Base-by-base conservation (phyloP, 2,113 vertebrate species). In the Daubentonia madagascariensis region DNA sequence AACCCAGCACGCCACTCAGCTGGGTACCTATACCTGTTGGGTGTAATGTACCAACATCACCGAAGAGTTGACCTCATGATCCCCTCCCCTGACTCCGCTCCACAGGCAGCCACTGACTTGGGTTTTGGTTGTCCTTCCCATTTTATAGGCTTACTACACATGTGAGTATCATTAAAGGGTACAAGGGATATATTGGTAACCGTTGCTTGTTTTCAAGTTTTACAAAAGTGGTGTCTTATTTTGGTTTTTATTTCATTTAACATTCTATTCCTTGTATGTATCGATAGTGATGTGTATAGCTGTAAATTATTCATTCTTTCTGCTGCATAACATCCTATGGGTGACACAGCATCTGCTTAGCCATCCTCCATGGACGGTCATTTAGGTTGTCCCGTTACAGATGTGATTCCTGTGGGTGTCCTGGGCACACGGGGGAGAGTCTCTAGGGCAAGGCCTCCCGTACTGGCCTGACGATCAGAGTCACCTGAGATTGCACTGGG, bases 201-300 rank as follows among this genome's bases (percentile, higher is more conserved):
- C 37, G 50, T 35, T 48, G 17, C 40, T 86, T 54, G 11, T 32
- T 84, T 86, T 83, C 16, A 20, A 10, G 43, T 68, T 89, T 92
- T 80, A 59, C 14, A 28, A 59, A 43, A 89, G 43, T 25, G 7
- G 2, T 12, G 6, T 75, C 67, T 75, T 37, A 10, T 93, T 54
- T 52, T 72, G 23, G 16, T 16, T 84, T 84, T 70, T 18, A 45
- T n/a, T 85, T 61, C n/a, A n/a, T 30, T 43, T 20, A 18, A 23
- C 23, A 14, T 68, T 70, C 2, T 37, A n/a, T 45, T 59, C 37
- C 57, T 81, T 28, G 0, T 48, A 8, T 10, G 16, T 52, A 35
- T 40, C 22, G 2, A 3, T 1, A 45, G 32, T 3, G 32, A 63
- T 25, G 23, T 11, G 9, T 1, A 2, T 5, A 50, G 50, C 68